Base-by-base conservation (phyloP, 2,888 invertebrate genomes). In the Macrostomum cliftonense region DNA sequence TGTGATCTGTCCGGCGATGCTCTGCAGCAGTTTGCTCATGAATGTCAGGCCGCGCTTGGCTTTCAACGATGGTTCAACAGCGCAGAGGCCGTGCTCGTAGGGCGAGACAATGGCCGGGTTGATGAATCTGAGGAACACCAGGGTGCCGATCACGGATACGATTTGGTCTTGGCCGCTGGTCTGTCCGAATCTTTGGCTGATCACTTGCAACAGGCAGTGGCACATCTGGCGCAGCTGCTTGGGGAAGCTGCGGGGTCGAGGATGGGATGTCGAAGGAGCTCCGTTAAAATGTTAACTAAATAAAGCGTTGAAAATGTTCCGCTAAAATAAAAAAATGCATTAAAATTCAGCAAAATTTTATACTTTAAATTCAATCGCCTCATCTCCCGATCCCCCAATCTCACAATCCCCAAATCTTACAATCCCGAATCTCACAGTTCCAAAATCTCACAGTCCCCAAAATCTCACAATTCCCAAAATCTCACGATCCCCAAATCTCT, bases 21-120 rank as follows among this genome's bases (percentile, higher is more conserved):
- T 93, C 73, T 95, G 95, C 53, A 95, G 75, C 54, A 95, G 91
- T 74, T 95, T 95, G 1, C 91, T 91, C 83, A 93, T 87, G 9
- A 95, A 75, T 82, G 93, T 95, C n/a, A 95, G 74, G 0, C 93
- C 93, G 11, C 95, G 78, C 65, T 88, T 88, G 37, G 89, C 81
- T 37, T 80, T 77, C 1, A 78, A 73, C 0, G 87, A 84, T 0
- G 93, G 86, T 55, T 83, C 82, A 45, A 83, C 80, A 54, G 78
- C 79, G 1, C 91, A 83, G 57, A 95, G 88, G 14, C 89, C 88
- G 76, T 86, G 81, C 73, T 95, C 95, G 75, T 86, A 88, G 0
- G 95, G 93, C 0, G 91, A 88, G 9, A 93, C 91, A 59, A 95
- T 89, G 4, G 91, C 93, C 1, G 95, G 95, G 71, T 95, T 95